Percentiles rank a stretch among this genome's conserved stretches.
These are phyloP conservation scores for Seira ritae DNA, from an alignment of 2,888 invertebrate species.

Conservation along the genomic window DNA sequence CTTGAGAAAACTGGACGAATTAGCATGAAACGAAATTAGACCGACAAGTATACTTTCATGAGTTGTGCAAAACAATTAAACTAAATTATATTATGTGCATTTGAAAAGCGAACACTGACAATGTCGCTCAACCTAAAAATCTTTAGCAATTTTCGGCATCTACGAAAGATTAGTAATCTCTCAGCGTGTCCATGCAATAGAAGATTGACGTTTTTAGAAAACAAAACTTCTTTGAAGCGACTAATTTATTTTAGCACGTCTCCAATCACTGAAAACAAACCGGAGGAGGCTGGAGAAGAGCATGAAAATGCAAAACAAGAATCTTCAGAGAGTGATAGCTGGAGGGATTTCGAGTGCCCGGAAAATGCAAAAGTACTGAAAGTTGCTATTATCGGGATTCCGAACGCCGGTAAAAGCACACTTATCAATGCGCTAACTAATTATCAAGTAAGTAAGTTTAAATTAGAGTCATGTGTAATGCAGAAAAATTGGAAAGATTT, in stretches of 20 bases:
- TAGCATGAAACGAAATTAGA: too few species aligned
- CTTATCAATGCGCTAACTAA: conserved; percentile 91
- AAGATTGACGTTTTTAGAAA: too few species aligned
- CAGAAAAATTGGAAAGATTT: conserved; percentile 5
- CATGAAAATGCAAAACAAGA: neutral
- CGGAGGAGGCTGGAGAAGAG: neutral
- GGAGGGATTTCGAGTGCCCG: neutral
- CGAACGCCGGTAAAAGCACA: conserved; percentile 97
- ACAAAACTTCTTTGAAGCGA: too few species aligned
- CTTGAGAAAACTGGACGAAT: too few species aligned
- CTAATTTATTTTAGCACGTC: neutral
- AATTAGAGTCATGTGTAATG: conserved; percentile 18
- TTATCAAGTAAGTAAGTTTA: conserved; percentile 80
- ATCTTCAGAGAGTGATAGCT: neutral
- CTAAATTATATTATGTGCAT: too few species aligned
- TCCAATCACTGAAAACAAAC: neutral
- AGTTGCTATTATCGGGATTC: conserved; percentile 92
- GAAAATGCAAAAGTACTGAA: conserved; percentile 74
- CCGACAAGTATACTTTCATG: too few species aligned
- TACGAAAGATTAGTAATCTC: too few species aligned
- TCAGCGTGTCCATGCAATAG: too few species aligned
- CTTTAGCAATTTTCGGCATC: too few species aligned
- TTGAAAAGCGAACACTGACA: too few species aligned
- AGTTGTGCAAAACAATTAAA: too few species aligned
- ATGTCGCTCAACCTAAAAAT: too few species aligned